A percentile compares a stretch with the other conserved stretches of the same genome.
These are phyloP conservation scores for Idaea dimidiata DNA, from an alignment of 2,888 invertebrate species.

Conservation along the genomic window DNA sequence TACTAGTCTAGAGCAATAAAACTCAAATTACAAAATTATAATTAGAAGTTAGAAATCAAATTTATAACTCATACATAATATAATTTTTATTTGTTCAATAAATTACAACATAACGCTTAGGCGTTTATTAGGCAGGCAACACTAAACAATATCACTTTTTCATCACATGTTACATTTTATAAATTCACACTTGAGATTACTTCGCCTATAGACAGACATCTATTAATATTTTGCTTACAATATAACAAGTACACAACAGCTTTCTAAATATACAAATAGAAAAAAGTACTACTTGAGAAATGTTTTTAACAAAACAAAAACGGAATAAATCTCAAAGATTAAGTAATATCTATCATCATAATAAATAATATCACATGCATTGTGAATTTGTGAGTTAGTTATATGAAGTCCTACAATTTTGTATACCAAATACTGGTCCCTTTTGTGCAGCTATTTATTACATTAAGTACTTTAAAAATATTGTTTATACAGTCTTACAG, in stretches of 20 bases:
- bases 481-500: too few species aligned
- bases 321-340: not conserved
- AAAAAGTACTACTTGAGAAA: not conserved
- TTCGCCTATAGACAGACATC: not conserved
- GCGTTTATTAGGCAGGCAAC: not conserved
- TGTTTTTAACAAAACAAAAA: not conserved
- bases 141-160: not conserved
- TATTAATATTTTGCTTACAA: not conserved
- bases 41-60: too few species aligned
- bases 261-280: not conserved
- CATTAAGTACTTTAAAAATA: not conserved
- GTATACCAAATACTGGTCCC: not conserved
- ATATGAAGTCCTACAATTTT: not conserved
- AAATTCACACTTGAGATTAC: slow-evolving; percentile 2
- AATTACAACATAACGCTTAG: not conserved
- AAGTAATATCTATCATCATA: not conserved
- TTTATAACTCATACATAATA: not conserved
- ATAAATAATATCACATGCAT: not conserved
- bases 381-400: not conserved
- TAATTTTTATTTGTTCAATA: not conserved
- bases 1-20: too few species aligned
- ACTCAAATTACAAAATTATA: too few species aligned
- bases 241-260: not conserved
- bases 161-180: not conserved
- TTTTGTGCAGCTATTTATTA: not conserved